Evolutionary conservation across 1,140 invertebrate genomes (phyloP).

Genomic region (Goniozus legneri): DNA sequence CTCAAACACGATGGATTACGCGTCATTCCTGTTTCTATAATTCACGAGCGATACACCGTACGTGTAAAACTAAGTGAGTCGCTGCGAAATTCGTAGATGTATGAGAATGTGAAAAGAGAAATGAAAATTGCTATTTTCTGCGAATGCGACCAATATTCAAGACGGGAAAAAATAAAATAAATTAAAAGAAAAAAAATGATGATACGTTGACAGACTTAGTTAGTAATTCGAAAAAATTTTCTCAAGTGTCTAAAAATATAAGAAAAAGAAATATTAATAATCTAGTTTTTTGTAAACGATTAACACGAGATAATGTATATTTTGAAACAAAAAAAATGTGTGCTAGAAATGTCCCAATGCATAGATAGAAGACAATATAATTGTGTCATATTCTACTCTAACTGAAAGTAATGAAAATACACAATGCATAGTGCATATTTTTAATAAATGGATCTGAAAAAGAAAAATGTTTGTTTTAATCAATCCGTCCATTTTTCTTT

Average conservation of each 20-base stretch:
- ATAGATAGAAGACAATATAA: slow-evolving; percentile 42
- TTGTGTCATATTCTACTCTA: slow-evolving; percentile 38
- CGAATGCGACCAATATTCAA: not conserved
- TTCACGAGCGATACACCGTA: slow-evolving; percentile 2
- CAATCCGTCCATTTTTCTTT: not conserved
- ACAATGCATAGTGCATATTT: slow-evolving; percentile 52
- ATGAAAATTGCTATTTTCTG: not conserved
- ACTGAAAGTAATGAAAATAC: slow-evolving; percentile 49
- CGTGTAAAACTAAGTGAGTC: not conserved
- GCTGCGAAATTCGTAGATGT: slow-evolving; percentile 1
- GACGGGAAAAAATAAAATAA: slow-evolving; percentile 3
- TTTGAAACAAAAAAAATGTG: slow-evolving; percentile 44
- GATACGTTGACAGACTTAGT: slow-evolving; percentile 14
- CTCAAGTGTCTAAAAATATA: slow-evolving; percentile 19
- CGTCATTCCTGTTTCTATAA: not conserved
- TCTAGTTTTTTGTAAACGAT: slow-evolving; percentile 41
- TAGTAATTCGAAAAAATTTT: slow-evolving; percentile 32
- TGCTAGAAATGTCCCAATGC: slow-evolving; percentile 35
- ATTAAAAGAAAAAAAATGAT: slow-evolving; percentile 2
- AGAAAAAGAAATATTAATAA: slow-evolving; percentile 12
- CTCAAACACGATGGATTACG: no score
- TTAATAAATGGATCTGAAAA: slow-evolving; percentile 52
- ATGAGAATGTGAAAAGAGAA: not conserved
- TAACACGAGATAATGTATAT: slow-evolving; percentile 41
- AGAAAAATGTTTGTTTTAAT: slow-evolving; percentile 16